A percentile compares a stretch with the other conserved stretches of the same genome.
phyloP scores from a whole-genome alignment of 2,797 vertebrate species.

The Cirrhinus molitorella region DNA sequence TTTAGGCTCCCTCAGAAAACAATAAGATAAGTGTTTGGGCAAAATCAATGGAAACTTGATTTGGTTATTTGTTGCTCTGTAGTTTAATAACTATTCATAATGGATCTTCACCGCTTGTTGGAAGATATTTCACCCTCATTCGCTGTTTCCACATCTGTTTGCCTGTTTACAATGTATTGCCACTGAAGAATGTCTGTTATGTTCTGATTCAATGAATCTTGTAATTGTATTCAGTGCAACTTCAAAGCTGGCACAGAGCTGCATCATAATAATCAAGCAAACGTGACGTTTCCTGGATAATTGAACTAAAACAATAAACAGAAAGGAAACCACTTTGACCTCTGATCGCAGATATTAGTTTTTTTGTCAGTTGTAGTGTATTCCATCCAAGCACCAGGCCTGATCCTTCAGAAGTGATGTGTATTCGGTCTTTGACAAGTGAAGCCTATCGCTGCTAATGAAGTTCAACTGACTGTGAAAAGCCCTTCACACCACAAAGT shows the following conservation, averaged over 20 bases:
- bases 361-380: background rate
- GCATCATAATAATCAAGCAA: background rate
- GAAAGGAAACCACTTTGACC: background rate
- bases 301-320: background rate
- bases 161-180: background rate
- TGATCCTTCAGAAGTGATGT: conserved; percentile 29
- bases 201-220: background rate
- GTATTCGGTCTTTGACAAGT: conserved; percentile 43
- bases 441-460: conserved; percentile 61
- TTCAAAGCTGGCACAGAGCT: background rate
- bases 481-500: conserved; percentile 73
- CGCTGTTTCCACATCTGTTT: background rate
- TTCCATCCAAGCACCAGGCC: background rate
- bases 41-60: background rate
- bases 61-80: background rate
- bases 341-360: background rate
- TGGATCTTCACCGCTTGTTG: background rate
- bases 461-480: conserved; percentile 54
- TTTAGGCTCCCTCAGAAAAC: background rate
- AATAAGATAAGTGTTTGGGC: background rate
- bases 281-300: background rate
- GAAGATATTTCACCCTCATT: background rate
- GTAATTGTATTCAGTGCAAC: background rate
- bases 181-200: background rate
- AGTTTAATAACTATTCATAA: background rate